Evolutionary conservation across 2,888 invertebrate species (phyloP).

Genomic region (Leptinotarsa tumamoca): DNA sequence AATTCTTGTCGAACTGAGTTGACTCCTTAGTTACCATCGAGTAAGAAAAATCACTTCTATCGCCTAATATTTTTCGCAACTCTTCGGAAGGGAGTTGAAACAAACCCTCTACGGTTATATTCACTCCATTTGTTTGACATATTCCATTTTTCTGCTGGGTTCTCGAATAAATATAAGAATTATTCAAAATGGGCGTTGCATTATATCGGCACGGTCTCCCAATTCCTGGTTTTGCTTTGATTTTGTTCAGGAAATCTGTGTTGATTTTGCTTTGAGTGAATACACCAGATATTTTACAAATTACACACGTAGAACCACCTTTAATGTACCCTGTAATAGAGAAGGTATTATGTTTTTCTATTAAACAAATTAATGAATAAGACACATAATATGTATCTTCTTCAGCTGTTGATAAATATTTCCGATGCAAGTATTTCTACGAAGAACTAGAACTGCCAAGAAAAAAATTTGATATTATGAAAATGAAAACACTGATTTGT

Average conservation of each 20-base stretch:
- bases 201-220: constrained; percentile 58
- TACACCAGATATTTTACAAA: constrained; percentile 50
- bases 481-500: too few species aligned
- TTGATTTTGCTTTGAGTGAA: constrained; percentile 51
- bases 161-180: constrained; percentile 28
- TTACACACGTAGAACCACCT: constrained; percentile 49
- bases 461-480: too few species aligned
- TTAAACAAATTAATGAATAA: background rate
- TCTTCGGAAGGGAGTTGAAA: constrained; percentile 54
- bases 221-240: constrained; percentile 60
- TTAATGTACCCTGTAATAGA: constrained; percentile 44
- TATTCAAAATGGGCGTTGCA: constrained; percentile 40
- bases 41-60: constrained; percentile 29
- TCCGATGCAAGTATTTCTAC: too few species aligned
- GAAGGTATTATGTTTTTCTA: background rate
- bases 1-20: background rate
- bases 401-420: too few species aligned
- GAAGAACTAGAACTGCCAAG: too few species aligned
- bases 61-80: constrained; percentile 47
- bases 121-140: constrained; percentile 31
- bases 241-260: constrained; percentile 56
- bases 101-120: constrained; percentile 56
- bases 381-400: too few species aligned
- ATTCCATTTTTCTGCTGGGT: constrained; percentile 30
- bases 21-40: constrained; percentile 18